phyloP scores from a whole-genome alignment of 2,797 vertebrate species.

The Tachyglossus aculeatus region DNA sequence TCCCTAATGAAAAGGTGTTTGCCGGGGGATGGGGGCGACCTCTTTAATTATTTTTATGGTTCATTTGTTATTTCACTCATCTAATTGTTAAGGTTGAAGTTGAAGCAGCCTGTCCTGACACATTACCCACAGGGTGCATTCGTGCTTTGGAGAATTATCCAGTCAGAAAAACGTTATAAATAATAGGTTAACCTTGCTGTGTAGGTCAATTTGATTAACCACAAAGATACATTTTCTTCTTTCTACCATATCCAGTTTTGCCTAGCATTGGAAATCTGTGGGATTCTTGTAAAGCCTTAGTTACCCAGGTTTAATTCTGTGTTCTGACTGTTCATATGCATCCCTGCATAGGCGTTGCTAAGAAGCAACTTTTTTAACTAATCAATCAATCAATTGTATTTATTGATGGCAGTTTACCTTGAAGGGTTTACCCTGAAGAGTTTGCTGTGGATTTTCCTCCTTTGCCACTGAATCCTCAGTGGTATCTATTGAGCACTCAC shows the following conservation, averaged over 20 bases:
- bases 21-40: no score
- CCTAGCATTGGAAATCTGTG: conserved; percentile 22
- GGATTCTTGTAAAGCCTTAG: not conserved
- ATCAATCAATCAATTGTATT: no score
- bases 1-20: no score
- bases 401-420: no score
- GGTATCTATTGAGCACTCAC: no score
- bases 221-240: conserved; percentile 37
- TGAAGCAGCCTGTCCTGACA: conserved; percentile 49
- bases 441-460: no score
- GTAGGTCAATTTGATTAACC: conserved; percentile 67
- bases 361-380: no score
- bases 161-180: conserved; percentile 59
- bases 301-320: not conserved
- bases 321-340: not conserved
- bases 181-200: conserved; percentile 56
- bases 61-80: no score
- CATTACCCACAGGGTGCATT: conserved; percentile 51
- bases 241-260: conserved; percentile 29
- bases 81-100: conserved; percentile 42
- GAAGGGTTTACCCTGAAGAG: no score
- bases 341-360: not conserved
- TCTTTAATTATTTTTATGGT: no score
- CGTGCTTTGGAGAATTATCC: conserved; percentile 52
- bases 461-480: no score